These are phyloP conservation scores for Thalpophila matura DNA, from an alignment of 2,888 invertebrate species.

Conservation along the genomic window DNA sequence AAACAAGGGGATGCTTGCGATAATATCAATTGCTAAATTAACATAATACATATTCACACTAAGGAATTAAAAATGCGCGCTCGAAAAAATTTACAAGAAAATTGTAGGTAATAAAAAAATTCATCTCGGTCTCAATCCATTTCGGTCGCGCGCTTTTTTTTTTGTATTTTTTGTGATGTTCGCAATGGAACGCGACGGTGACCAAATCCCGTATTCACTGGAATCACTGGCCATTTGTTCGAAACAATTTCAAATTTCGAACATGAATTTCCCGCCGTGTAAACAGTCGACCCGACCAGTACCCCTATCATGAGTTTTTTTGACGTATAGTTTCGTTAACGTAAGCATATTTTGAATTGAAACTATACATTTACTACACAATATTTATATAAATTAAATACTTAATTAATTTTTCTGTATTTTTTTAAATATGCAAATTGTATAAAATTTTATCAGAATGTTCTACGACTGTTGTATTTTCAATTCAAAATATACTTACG, in stretches of 20 bases:
- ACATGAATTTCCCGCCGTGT: constrained; percentile 71
- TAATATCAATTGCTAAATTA: constrained; percentile 30
- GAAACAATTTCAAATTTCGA: constrained; percentile 68
- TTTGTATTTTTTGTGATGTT: constrained; percentile 23
- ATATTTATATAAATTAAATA: too few relatives aligned
- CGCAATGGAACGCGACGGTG: constrained; percentile 31
- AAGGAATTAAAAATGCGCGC: constrained; percentile 21
- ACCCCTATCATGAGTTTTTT: too few relatives aligned
- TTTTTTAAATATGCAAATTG: too few relatives aligned
- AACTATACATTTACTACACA: too few relatives aligned
- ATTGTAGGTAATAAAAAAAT: constrained; percentile 35
- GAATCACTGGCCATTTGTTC: constrained; percentile 55
- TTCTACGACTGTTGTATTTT: too few relatives aligned
- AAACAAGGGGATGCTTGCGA: constrained; percentile 19
- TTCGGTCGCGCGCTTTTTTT: constrained; percentile 18
- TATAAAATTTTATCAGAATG: too few relatives aligned
- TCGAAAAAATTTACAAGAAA: constrained; percentile 23
- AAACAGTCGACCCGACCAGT: constrained; percentile 75
- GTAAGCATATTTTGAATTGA: too few relatives aligned
- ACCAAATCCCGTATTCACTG: constrained; percentile 33
- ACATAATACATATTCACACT: constrained; percentile 16
- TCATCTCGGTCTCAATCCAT: too few relatives aligned
- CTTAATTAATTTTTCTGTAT: too few relatives aligned
- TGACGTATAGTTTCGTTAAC: too few relatives aligned
- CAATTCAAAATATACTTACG: too few relatives aligned